Evolutionary conservation across 2,113 vertebrate species (phyloP).

Genomic region (Mesoclemmys tuberculata): DNA sequence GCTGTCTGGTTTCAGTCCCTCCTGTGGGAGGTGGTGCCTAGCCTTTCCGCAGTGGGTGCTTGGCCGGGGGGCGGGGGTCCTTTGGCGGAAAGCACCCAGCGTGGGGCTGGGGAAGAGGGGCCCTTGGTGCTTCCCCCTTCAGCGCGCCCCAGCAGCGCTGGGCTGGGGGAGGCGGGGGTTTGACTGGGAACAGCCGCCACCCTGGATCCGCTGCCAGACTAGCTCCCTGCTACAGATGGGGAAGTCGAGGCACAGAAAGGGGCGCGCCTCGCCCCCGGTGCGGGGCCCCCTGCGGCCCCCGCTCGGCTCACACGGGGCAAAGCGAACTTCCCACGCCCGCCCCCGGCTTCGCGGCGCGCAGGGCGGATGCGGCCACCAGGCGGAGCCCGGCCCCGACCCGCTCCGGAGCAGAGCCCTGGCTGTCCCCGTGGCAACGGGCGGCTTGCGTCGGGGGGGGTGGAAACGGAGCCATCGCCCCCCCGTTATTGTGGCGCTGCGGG

Average conservation of each 20-base stretch:
- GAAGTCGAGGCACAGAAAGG: neutral
- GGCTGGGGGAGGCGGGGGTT: neutral
- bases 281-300: neutral
- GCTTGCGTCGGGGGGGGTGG: slow-evolving; percentile 42
- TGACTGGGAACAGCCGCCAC: neutral
- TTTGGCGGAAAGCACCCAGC: no score
- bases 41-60: no score
- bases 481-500: slow-evolving; percentile 46
- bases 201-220: neutral
- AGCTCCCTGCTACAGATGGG: neutral
- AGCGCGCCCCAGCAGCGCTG: no score
- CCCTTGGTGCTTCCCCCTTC: no score
- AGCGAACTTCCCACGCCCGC: neutral
- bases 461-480: slow-evolving; percentile 42
- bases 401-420: slow-evolving; percentile 20
- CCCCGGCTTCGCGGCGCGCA: neutral
- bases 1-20: neutral
- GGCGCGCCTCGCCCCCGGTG: neutral
- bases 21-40: no score
- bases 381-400: neutral
- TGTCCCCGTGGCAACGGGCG: slow-evolving; percentile 65
- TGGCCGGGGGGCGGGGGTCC: no score
- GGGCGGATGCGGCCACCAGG: neutral
- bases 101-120: no score
- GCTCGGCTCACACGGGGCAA: slow-evolving; percentile 6